These are phyloP conservation scores for Spodoptera litura DNA, from an alignment of 1,140 invertebrate species.

Conservation along the genomic window DNA sequence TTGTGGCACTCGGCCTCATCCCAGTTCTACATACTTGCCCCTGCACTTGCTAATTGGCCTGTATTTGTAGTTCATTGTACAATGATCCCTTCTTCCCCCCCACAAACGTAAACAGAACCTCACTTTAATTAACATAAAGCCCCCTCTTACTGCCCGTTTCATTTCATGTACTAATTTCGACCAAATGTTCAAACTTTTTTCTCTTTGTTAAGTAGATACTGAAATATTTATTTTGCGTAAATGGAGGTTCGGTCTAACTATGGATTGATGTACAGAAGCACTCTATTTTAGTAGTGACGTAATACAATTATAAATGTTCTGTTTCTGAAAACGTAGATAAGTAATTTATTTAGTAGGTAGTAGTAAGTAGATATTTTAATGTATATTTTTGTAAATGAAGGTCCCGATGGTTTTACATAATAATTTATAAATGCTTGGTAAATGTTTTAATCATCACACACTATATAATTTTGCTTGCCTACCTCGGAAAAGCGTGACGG, in stretches of 20 bases:
- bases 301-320: too few species aligned
- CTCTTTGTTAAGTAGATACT: too few species aligned
- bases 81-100: neutral
- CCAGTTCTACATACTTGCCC: constrained; percentile 36
- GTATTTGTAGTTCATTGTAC: constrained; percentile 37
- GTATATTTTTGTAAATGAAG: too few species aligned
- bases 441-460: constrained; percentile 1
- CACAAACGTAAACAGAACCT: neutral
- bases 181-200: too few species aligned
- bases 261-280: too few species aligned
- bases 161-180: neutral
- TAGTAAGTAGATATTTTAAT: too few species aligned
- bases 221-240: too few species aligned
- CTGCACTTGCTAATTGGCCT: constrained; percentile 36
- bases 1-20: constrained; percentile 33
- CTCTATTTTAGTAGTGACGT: too few species aligned
- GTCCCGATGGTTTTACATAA: too few species aligned
- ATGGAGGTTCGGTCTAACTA: too few species aligned
- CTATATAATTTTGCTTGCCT: neutral
- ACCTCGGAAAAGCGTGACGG: constrained; percentile 31
- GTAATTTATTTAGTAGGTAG: too few species aligned
- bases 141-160: neutral
- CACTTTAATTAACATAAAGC: neutral
- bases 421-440: neutral
- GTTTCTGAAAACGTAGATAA: too few species aligned